phyloP scores from a whole-genome alignment of 2,888 invertebrate genomes.

The Stramonita haemastoma region DNA sequence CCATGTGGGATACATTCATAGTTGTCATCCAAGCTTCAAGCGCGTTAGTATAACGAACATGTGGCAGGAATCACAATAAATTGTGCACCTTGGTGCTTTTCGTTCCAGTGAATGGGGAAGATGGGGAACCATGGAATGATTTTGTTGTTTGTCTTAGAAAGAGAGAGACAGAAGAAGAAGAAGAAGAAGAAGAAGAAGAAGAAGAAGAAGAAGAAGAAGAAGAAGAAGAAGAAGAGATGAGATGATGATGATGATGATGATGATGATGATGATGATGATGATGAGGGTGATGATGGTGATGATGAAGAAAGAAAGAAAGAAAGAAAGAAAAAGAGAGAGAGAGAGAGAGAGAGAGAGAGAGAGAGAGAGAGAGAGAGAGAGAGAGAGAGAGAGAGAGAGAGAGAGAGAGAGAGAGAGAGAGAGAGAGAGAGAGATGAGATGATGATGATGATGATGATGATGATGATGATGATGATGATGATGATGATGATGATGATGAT shows the following conservation, averaged over 20 bases:
- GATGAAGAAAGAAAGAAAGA: not conserved
- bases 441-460: not conserved
- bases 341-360: constrained; percentile 21
- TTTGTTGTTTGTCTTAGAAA: too few species aligned
- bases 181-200: too few species aligned
- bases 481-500: not conserved
- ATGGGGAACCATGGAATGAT: too few species aligned
- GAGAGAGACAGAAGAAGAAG: too few species aligned
- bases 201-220: too few species aligned
- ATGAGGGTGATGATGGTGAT: too few species aligned
- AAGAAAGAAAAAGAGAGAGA: constrained; percentile 6
- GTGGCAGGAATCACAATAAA: too few species aligned
- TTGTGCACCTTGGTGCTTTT: too few species aligned
- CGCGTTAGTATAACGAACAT: too few species aligned
- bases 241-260: not conserved
- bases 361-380: not conserved
- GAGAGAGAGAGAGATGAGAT: not conserved
- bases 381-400: not conserved
- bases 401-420: not conserved
- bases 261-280: not conserved
- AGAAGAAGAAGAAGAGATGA: not conserved
- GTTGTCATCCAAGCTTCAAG: too few species aligned
- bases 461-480: not conserved
- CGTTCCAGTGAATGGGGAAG: too few species aligned
- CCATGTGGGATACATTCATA: too few species aligned